Evolutionary conservation across 2,888 invertebrate species (phyloP).

Genomic region (Elysia crispata): DNA sequence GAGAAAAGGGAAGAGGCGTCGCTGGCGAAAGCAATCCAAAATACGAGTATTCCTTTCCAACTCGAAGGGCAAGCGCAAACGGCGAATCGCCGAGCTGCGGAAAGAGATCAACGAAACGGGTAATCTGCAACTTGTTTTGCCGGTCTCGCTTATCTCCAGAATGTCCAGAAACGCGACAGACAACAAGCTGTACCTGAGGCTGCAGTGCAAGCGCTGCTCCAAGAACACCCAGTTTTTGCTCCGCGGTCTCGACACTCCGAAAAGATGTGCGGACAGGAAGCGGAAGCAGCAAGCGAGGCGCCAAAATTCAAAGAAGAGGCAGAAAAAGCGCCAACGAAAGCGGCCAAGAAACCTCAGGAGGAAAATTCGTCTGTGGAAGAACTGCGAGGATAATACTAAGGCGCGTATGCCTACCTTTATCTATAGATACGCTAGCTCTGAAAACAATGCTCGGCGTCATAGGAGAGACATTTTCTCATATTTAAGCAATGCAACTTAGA

Average conservation of each 20-base stretch:
- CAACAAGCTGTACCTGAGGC: constrained; percentile 39
- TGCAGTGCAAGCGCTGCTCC: constrained; percentile 49
- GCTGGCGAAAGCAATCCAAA: constrained; percentile 17
- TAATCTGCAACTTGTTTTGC: constrained; percentile 26
- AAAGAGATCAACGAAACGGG: constrained; percentile 10
- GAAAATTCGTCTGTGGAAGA: not conserved
- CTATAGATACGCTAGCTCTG: no score
- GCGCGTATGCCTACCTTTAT: not conserved
- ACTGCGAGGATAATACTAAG: not conserved
- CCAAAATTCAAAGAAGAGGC: no score
- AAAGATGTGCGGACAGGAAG: constrained; percentile 10
- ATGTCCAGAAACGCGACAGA: constrained; percentile 3
- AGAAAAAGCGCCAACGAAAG: no score
- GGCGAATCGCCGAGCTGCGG: constrained; percentile 28
- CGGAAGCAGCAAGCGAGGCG: constrained; percentile 20
- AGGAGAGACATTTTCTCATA: no score
- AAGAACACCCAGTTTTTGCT: constrained; percentile 41
- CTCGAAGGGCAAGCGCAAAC: constrained; percentile 30
- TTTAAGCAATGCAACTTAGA: no score
- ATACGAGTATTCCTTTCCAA: constrained; percentile 31
- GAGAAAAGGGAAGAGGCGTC: not conserved
- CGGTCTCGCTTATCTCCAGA: constrained; percentile 23
- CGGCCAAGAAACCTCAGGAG: constrained; percentile 25
- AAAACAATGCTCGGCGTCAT: no score
- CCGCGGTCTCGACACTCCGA: constrained; percentile 22